phyloP scores from a whole-genome alignment of 2,797 vertebrate species.

The Lepus townsendii region DNA sequence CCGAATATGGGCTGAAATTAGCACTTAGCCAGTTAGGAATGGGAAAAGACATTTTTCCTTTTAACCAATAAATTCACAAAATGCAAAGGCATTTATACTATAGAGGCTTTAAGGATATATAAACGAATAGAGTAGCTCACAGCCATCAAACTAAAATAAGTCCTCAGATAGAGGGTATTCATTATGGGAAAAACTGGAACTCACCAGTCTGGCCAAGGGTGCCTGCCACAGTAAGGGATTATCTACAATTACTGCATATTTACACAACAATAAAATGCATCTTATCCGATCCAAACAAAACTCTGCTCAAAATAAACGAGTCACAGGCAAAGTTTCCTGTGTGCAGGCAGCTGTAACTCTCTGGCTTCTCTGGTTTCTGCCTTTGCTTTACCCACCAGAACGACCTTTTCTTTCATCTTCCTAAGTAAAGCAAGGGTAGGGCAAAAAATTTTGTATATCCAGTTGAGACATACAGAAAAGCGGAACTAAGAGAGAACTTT shows the following conservation, averaged over 20 bases:
- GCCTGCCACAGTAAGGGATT: constrained; percentile 67
- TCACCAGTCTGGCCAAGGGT: constrained; percentile 19
- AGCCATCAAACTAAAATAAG: constrained; percentile 68
- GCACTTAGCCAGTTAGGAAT: constrained; percentile 43
- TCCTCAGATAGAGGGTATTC: constrained; percentile 31
- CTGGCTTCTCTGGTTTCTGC: constrained; percentile 9
- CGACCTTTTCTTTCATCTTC: constrained; percentile 4
- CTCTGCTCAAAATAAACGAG: constrained; percentile 80
- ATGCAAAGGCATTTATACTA: constrained; percentile 37
- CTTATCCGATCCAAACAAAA: constrained; percentile 77
- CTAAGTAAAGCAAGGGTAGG: neutral
- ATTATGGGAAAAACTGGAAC: constrained; percentile 74
- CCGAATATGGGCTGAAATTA: constrained; percentile 63
- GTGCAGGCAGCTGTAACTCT: neutral
- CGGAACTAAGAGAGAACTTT: no score
- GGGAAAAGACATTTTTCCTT: constrained; percentile 46
- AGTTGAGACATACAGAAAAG: neutral
- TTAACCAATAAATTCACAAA: constrained; percentile 66
- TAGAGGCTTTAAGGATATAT: constrained; percentile 47
- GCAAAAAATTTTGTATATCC: neutral
- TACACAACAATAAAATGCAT: constrained; percentile 81
- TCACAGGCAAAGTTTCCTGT: constrained; percentile 27
- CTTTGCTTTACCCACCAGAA: neutral
- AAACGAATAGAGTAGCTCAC: neutral
- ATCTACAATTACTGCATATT: constrained; percentile 79